A percentile compares a stretch with the other conserved stretches of the same genome.
Evolutionary conservation across 2,113 vertebrate genomes (phyloP).

Genomic region (Girardinichthys multiradiatus): DNA sequence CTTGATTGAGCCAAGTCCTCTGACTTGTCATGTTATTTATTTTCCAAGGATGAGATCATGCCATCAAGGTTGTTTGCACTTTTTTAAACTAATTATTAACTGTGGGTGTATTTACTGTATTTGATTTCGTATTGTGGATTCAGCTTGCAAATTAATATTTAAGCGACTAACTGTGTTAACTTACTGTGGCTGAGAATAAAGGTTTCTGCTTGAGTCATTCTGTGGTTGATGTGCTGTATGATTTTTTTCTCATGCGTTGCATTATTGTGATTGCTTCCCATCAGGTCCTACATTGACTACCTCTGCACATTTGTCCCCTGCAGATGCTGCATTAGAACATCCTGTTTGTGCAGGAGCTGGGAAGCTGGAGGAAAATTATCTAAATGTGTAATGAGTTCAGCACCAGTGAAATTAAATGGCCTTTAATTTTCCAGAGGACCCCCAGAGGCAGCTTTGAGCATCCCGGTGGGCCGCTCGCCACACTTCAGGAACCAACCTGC

Average conservation of each 20-base stretch:
- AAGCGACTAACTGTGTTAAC: conserved; percentile 56
- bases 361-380: conserved; percentile 40
- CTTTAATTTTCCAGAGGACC: conserved; percentile 49
- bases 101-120: conserved; percentile 32
- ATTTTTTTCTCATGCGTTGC: neutral
- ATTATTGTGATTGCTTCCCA: neutral
- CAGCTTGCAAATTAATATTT: conserved; percentile 56
- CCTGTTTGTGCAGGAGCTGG: conserved; percentile 31
- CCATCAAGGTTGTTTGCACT: conserved; percentile 56
- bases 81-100: conserved; percentile 48
- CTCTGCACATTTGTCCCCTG: neutral
- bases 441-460: conserved; percentile 21
- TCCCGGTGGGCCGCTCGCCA: conserved; percentile 13
- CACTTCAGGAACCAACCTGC: conserved; percentile 28
- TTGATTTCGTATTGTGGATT: conserved; percentile 43
- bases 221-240: neutral
- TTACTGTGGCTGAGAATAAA: conserved; percentile 58
- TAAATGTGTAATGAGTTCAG: conserved; percentile 23
- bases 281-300: neutral
- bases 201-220: conserved; percentile 32
- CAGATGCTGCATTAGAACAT: conserved; percentile 19
- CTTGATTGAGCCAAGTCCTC: neutral
- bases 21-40: conserved; percentile 35
- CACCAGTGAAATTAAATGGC: conserved; percentile 44
- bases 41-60: conserved; percentile 34